Conservation (phyloP, 2,888 invertebrate genomes). For the Parascotia fuliginaria region DNA sequence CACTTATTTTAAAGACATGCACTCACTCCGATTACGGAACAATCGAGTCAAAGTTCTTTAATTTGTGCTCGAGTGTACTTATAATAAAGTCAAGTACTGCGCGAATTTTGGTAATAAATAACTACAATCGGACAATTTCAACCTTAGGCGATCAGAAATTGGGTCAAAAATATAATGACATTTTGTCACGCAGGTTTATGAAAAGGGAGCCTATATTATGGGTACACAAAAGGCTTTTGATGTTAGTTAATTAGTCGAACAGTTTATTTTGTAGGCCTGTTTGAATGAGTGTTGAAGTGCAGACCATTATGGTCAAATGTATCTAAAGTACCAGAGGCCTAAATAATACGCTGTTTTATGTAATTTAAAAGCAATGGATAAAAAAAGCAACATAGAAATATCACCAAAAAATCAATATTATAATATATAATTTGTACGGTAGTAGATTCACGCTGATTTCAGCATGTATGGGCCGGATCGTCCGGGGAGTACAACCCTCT, state of each 20-base stretch:
- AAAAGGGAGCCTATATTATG: slow-evolving; percentile 32
- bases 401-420: no score
- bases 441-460: no score
- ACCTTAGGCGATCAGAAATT: slow-evolving; percentile 18
- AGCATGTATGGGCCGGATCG: no score
- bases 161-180: slow-evolving; percentile 24
- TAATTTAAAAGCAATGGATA: no score
- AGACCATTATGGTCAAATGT: slow-evolving; percentile 18
- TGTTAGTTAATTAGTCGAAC: slow-evolving; percentile 58
- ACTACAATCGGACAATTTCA: slow-evolving; percentile 24
- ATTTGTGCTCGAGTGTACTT: slow-evolving; percentile 49
- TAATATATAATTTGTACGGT: no score
- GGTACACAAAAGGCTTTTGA: slow-evolving; percentile 50
- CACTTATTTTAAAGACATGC: slow-evolving; percentile 38
- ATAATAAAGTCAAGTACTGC: slow-evolving; percentile 43
- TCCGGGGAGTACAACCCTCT: no score
- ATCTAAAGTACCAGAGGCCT: not conserved
- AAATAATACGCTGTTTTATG: no score
- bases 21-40: slow-evolving; percentile 42
- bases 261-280: slow-evolving; percentile 35
- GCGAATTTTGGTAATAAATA: slow-evolving; percentile 41
- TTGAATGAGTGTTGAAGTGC: slow-evolving; percentile 6
- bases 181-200: slow-evolving; percentile 11
- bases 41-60: slow-evolving; percentile 46
- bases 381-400: no score